phyloP scores from a whole-genome alignment of 2,113 vertebrate species.

The Chaetodon auriga region DNA sequence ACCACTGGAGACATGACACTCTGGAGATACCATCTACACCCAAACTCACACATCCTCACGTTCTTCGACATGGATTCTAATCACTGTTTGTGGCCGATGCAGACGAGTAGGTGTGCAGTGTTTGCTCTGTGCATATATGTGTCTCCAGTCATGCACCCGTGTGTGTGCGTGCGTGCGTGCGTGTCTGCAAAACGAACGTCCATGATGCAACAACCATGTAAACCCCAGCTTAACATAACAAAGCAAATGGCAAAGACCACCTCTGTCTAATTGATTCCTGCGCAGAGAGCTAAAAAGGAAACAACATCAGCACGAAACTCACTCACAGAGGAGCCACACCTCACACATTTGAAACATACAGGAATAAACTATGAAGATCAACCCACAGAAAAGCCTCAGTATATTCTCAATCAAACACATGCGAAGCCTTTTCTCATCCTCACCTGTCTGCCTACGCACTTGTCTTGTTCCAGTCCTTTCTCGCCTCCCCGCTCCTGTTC shows the following conservation, averaged over 20 bases:
- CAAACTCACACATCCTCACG: conserved; percentile 16
- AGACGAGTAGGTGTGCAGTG: conserved; percentile 9
- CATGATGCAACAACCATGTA: conserved; percentile 75
- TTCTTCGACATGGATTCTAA: conserved; percentile 14
- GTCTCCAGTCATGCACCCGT: conserved; percentile 57
- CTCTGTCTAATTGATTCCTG: neutral
- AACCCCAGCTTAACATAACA: conserved; percentile 48
- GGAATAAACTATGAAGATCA: neutral
- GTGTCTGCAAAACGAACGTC: conserved; percentile 50
- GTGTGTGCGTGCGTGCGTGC: conserved; percentile 25
- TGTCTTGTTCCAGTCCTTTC: conserved; percentile 40
- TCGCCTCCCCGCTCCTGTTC: conserved; percentile 16
- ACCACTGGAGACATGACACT: conserved; percentile 41
- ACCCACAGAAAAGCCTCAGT: neutral
- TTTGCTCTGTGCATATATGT: neutral
- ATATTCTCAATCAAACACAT: conserved; percentile 4
- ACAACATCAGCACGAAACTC: neutral
- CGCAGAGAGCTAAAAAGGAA: neutral
- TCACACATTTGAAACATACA: conserved; percentile 17
- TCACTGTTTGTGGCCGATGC: conserved; percentile 3
- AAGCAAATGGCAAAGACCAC: conserved; percentile 29
- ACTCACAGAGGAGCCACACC: conserved; percentile 4
- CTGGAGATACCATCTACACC: conserved; percentile 34
- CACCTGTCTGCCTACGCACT: conserved; percentile 62
- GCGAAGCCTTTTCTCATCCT: conserved; percentile 34